Evolutionary conservation across 1,140 invertebrate genomes (phyloP), one percentile per base, ranked within the genome.

Genomic region (Eubasilissa regina): DNA sequence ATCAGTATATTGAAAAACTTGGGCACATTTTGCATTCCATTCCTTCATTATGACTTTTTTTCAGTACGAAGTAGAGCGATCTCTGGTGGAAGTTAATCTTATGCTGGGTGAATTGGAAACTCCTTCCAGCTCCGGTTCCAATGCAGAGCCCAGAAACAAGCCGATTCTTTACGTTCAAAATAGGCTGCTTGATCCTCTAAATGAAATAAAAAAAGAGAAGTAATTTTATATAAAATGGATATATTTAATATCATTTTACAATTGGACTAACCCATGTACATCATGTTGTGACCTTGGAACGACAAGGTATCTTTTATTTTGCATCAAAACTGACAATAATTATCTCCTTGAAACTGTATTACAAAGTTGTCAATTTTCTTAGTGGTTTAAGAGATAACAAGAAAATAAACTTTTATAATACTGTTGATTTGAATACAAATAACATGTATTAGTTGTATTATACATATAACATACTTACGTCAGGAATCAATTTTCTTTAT

Each of bases 41-140:
- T 35, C 1, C 6, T 3, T 35, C 25, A 35, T 1, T 35, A 6
- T 35, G 25, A 35, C 25, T 35, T 35, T 35, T 21, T 58, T 21
- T 21, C 17, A 58, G 55, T 15, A 15, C 17, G 55, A 58, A 15
- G 55, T 58, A 21, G 55, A 58, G 17, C 15, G 55, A 15, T 58
- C 55, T 58, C 55, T 58, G 55, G 11, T 58, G 55, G 55, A 58
- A 58, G 55, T 58, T 9, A 21, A 58, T 15, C 17, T 10, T 13
- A 58, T 58, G 7, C 21, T 58, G n/a, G 21, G 55, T 11, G 21
- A 58, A 58, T 21, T 58, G 9, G 15, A 15, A 10, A 9, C 17
- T 1, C 9, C 55, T 21, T 58, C 55, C 25, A 35, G 25, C 6
- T 21, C 17, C 55, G 15, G 21, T 13, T 58, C 17, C 15, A 9